Evolutionary conservation across 2,797 vertebrate genomes (phyloP).

Genomic region (Cheirogaleus major): DNA sequence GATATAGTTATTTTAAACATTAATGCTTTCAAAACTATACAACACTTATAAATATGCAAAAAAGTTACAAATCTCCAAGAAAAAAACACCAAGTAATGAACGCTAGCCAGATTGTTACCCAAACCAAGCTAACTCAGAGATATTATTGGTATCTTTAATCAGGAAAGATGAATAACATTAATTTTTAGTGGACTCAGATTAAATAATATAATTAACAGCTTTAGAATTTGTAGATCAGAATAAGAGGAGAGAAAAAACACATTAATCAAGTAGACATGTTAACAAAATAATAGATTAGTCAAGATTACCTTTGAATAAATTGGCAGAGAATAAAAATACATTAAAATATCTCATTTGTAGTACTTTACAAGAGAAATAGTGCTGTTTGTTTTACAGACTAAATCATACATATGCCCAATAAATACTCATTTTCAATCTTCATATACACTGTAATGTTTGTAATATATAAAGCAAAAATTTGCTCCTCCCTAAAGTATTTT

Average conservation of each 20-base stretch:
- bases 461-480: not conserved
- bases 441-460: not conserved
- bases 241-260: constrained; percentile 27
- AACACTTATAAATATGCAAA: not conserved
- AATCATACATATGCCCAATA: not conserved
- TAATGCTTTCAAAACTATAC: constrained; percentile 2
- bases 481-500: not conserved
- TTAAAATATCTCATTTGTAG: not conserved
- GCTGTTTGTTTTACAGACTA: not conserved
- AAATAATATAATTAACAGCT: constrained; percentile 44
- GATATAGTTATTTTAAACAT: constrained; percentile 10
- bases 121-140: not conserved
- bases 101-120: not conserved
- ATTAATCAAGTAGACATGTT: constrained; percentile 48
- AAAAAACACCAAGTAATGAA: not conserved
- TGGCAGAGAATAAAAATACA: constrained; percentile 1
- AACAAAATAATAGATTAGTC: constrained; percentile 49
- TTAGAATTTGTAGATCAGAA: constrained; percentile 17
- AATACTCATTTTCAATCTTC: not conserved
- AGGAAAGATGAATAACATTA: constrained; percentile 3
- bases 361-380: constrained; percentile 1
- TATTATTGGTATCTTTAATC: not conserved
- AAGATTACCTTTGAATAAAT: constrained; percentile 47
- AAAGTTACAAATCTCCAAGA: not conserved
- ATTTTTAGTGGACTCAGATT: constrained; percentile 37